Base-by-base conservation (phyloP, 2,797 vertebrate species). In the Eleutherodactylus coqui region DNA sequence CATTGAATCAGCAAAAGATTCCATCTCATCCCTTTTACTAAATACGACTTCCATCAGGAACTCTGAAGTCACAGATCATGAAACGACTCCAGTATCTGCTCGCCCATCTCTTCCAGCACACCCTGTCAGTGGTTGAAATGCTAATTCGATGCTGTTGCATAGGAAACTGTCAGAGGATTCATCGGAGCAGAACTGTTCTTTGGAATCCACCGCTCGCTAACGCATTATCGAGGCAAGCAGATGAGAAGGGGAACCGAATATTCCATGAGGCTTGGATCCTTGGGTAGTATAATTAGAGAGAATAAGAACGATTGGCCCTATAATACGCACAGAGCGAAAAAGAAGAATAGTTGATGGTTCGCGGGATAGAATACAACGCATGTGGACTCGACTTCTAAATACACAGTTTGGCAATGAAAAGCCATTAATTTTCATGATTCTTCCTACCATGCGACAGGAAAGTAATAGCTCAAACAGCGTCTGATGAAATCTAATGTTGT, bases 401-500 rank as follows among this genome's bases (percentile, higher is more conserved):
- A 89, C 87, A 89, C 90, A 24, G 0, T 83, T 34, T 80, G 89
- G 87, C 88, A 90, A 88, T 79, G 86, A 88, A 84, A 92, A 89
- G 81, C 67, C 83, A 93, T 94, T 91, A 90, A 93, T 94, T 91
- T 90, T 92, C 82, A 90, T 90, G 89, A 84, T 90, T 90, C 92
- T 83, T 88, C 88, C 88, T 79, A 89, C 90, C 90, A 78, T 88
- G 87, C 88, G 91, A 92, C 91, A 91, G 91, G 89, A 90, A 82
- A 91, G 92, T 83, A 91, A 92, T 92, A 69, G 84, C 87, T 91
- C 89, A 86, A 93, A 92, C 89, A 85, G 72, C 80, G 45, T 92
- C 45, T 92, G 93, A 92, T 94, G 92, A 86, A 91, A 93, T 88
- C 92, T 93, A 89, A 88, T 90, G 92, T 45, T 85, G 89, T 90